Base-by-base conservation (phyloP, 2,113 vertebrate species). In the Vireo altiloquus region DNA sequence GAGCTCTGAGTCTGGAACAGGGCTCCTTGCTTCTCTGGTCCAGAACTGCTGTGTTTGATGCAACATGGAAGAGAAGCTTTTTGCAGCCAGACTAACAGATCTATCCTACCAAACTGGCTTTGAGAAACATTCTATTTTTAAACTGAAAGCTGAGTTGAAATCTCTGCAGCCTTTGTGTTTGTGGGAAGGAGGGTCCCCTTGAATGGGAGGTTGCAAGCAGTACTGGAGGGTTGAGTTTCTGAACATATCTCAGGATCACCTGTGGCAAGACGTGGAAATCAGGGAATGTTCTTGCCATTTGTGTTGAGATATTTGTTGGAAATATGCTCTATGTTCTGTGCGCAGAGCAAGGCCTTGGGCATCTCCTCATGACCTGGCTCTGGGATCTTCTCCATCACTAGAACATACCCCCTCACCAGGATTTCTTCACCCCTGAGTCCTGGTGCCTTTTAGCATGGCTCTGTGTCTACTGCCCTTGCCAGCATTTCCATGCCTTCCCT, bases 1-100 rank as follows among this genome's bases (percentile, higher is more conserved):
- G 17, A 39, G 8, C 85, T 78, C n/a, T n/a, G 42, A 2, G 5
- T 39, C 39, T 78, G 54, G 37, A 82, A 46, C 4, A 2, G n/a
- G 6, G 15, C 22, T 83, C 13, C 33, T 54, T 0, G 0, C 46
- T 83, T 20, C 37, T 65, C 33, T 3, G 17, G 10, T 52, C 30
- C 33, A 49, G 44, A 14, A 4, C 20, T 63, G 23, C 9, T 2
- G 1, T 16, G 46, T 42, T 30, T 8, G 2, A 13, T 61, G n/a
- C 28, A 28, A 15, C n/a, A 9, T n/a, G 25, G 35, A 61, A 60
- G 9, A 20, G 54, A 69, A 86, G 27, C 10, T 7, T 77, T 42
- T 28, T 75, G 27, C 37, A 35, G 44, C 42, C 24, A 15, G 27
- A 19, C 30, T 59, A 56, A 30, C 5, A 52, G 65, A 35, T 54